Evolutionary conservation across 2,888 invertebrate species (phyloP), one percentile per base, ranked within the genome.

Genomic region (Luperina nickerlii): DNA sequence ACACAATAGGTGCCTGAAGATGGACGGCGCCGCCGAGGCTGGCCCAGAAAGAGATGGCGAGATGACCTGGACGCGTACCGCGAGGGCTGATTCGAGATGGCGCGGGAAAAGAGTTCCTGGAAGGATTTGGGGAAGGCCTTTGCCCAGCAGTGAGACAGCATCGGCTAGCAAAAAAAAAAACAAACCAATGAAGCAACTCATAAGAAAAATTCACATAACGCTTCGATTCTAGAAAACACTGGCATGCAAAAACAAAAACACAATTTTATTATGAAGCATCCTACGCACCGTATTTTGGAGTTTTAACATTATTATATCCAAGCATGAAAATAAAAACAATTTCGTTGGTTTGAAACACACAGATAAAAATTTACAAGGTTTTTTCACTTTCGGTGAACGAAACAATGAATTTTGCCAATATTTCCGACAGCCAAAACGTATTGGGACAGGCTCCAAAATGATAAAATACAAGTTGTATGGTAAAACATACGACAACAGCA

Each of bases 401-500:
- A 82, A 45, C 71, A 66, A 78, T 75, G 42, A 76, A 76, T 81
- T 88, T 83, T 79, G 75, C 78, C 77, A 86, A 85, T 83, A 83
- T 88, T 87, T 87, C 85, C 89, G 88, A 85, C 87, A 77, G 60
- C 48, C 63, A 73, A 67, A 60, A 77, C 42, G 75, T 84, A 70
- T 87, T 87, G 91, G 91, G 90, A 92, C 75, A 77, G 71, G 81
- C 73, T 90, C 90, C 90, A 90, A 90, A 88, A 90, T 89, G 85
- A 90, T 90, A 90, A 92, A 90, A 90, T 90, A 88, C 88, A 90
- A 85, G 84, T 90, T 87, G 90, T 90, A 91, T 87, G 80, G 90
- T 89, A 88, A 91, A 90, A 86, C 87, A 91, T 87, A 91, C 92
- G 91, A 88, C 90, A 90, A 85, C 90, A 79, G 93, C 93, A 94